A percentile compares a stretch with the other conserved stretches of the same genome.
These are phyloP conservation scores for Aphelinus certus DNA, from an alignment of 1,140 invertebrate genomes.

Conservation along the genomic window DNA sequence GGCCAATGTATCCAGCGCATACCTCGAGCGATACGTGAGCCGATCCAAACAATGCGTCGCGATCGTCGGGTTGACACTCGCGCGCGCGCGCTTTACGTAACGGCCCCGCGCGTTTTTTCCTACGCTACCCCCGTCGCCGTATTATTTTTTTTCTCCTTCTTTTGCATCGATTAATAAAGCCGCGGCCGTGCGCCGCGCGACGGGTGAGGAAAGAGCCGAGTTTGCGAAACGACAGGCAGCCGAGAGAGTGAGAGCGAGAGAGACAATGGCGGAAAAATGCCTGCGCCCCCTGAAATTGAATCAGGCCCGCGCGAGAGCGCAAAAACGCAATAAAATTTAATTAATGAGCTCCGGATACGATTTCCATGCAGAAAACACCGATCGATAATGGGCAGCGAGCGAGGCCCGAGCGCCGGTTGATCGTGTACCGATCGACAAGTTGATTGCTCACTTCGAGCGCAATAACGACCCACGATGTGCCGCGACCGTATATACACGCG, in stretches of 20 bases:
- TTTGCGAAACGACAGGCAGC: not conserved
- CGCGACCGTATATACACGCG: not conserved
- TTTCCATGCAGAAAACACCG: not conserved
- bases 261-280: conserved; percentile 19
- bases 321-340: conserved; percentile 16
- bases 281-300: not conserved
- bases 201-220: not conserved
- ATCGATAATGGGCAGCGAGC: not conserved
- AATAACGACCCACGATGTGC: conserved; percentile 1
- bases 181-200: not conserved
- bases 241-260: not conserved
- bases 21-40: too few species aligned
- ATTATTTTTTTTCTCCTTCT: too few species aligned
- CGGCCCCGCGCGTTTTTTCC: not conserved
- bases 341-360: conserved; percentile 23
- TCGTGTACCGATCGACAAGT: conserved; percentile 20
- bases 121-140: not conserved
- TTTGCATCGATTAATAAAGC: too few species aligned
- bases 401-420: not conserved
- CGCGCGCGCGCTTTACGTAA: too few species aligned
- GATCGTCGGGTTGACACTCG: too few species aligned
- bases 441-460: conserved; percentile 24
- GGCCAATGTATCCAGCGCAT: too few species aligned
- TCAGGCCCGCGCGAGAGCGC: not conserved
- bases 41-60: too few species aligned